phyloP scores from a whole-genome alignment of 92 coral and sea anemone genomes.

The Meandrina meandrites region DNA sequence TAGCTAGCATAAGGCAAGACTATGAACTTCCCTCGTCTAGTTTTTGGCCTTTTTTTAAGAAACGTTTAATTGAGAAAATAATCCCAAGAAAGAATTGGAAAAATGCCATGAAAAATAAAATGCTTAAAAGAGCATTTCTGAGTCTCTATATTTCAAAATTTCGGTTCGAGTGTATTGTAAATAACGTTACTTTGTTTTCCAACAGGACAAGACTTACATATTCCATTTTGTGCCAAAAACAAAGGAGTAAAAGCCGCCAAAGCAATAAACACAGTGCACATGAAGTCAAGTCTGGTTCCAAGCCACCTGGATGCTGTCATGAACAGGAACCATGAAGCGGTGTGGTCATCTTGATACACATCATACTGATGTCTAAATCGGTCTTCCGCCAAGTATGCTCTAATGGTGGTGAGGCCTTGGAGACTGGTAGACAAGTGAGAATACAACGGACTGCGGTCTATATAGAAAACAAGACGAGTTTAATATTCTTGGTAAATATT shows the following conservation, averaged over 20 bases:
- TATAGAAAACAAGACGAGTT: neutral
- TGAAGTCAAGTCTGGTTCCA: conserved; percentile 70
- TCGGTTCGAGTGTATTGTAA: too few species aligned
- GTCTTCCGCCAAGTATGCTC: conserved; percentile 77
- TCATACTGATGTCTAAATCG: conserved; percentile 64
- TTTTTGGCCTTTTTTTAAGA: too few species aligned
- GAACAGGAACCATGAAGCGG: conserved; percentile 72
- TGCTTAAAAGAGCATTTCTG: too few species aligned
- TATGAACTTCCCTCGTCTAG: too few species aligned
- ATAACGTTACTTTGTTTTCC: too few species aligned
- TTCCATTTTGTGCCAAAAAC: conserved; percentile 70
- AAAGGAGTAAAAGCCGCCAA: conserved; percentile 60
- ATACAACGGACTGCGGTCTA: conserved; percentile 96
- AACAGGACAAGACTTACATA: conserved; percentile 41
- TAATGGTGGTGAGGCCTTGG: conserved; percentile 81
- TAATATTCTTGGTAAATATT: too few species aligned
- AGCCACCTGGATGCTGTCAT: conserved; percentile 72
- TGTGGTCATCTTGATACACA: conserved; percentile 64
- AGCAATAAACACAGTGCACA: conserved; percentile 64
- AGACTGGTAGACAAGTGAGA: conserved; percentile 92
- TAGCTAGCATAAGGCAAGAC: too few species aligned
- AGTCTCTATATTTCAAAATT: too few species aligned
- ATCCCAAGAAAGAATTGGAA: too few species aligned
- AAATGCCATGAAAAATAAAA: too few species aligned
- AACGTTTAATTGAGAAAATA: too few species aligned